These are phyloP conservation scores for Chionodraco myersi DNA, from an alignment of 2,113 vertebrate genomes.

Conservation along the genomic window DNA sequence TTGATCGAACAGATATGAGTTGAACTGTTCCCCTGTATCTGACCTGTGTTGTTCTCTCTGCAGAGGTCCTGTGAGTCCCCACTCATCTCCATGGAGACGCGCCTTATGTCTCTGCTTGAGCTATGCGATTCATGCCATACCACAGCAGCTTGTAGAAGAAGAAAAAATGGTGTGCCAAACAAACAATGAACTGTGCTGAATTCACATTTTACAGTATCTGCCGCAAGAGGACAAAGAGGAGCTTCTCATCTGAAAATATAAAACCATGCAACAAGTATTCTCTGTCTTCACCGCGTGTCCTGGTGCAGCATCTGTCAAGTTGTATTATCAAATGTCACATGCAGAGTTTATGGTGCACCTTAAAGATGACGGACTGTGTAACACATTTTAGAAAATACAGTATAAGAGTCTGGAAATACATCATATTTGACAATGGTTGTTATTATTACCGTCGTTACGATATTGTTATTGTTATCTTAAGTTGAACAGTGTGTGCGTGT, in stretches of 20 bases:
- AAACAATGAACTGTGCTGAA: slow-evolving; percentile 56
- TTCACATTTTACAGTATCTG: slow-evolving; percentile 37
- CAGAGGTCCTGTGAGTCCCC: slow-evolving; percentile 83
- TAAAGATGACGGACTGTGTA: slow-evolving; percentile 87
- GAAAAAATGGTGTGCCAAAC: slow-evolving; percentile 75
- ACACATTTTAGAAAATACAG: slow-evolving; percentile 78
- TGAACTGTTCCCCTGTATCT: neutral
- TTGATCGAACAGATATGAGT: too few relatives aligned
- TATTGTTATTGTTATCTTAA: slow-evolving; percentile 81
- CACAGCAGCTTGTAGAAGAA: slow-evolving; percentile 52
- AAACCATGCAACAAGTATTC: slow-evolving; percentile 58
- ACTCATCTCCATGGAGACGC: slow-evolving; percentile 45
- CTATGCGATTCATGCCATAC: slow-evolving; percentile 56
- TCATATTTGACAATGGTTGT: slow-evolving; percentile 78
- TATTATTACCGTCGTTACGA: slow-evolving; percentile 74
- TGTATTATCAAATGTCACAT: slow-evolving; percentile 75
- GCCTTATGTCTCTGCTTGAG: slow-evolving; percentile 66
- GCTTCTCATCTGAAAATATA: slow-evolving; percentile 51
- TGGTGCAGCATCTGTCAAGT: slow-evolving; percentile 70
- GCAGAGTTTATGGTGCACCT: slow-evolving; percentile 89
- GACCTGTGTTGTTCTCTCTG: neutral
- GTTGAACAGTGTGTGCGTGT: slow-evolving; percentile 73
- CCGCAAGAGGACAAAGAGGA: slow-evolving; percentile 38
- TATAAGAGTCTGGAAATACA: slow-evolving; percentile 73
- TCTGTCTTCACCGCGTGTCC: slow-evolving; percentile 72